Conservation (phyloP, 1,140 invertebrate species). For the Nixonia krombeini region DNA sequence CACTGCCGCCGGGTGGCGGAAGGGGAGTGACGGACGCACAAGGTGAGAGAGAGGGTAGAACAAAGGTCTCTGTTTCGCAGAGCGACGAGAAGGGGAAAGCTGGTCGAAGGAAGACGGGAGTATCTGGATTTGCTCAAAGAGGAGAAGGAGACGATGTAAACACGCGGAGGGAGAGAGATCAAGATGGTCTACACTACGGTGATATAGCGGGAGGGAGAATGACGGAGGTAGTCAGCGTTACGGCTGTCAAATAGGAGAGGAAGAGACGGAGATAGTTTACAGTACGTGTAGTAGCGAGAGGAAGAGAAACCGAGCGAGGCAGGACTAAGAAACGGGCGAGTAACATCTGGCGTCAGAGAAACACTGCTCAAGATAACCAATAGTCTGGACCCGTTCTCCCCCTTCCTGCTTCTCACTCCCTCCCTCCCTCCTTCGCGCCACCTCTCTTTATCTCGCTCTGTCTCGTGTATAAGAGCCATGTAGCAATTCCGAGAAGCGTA, state of each 20-base stretch:
- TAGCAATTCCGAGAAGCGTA: constrained; percentile 65
- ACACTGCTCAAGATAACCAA: constrained; percentile 53
- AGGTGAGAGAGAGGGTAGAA: constrained; percentile 18
- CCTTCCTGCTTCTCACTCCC: constrained; percentile 18
- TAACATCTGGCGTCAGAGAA: constrained; percentile 39
- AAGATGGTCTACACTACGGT: too few species aligned
- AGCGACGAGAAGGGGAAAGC: background rate
- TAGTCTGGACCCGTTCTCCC: constrained; percentile 46
- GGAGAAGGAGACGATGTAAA: background rate
- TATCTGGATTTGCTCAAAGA: background rate
- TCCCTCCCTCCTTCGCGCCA: constrained; percentile 18
- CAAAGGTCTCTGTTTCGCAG: constrained; percentile 36
- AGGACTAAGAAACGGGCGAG: constrained; percentile 11
- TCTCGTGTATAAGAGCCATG: constrained; percentile 48
- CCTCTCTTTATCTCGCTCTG: constrained; percentile 8
- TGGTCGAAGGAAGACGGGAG: background rate
- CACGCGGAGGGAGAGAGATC: background rate
- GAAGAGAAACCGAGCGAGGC: constrained; percentile 6
- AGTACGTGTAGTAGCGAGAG: background rate
- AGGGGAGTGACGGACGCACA: background rate
- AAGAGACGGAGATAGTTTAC: background rate
- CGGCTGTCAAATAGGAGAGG: too few species aligned
- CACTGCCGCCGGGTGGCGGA: background rate
- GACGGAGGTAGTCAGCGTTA: too few species aligned
- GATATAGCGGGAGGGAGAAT: too few species aligned